Evolutionary conservation across 2,888 invertebrate genomes (phyloP), one percentile per base, ranked within the genome.

Genomic region (Acleris laterana): DNA sequence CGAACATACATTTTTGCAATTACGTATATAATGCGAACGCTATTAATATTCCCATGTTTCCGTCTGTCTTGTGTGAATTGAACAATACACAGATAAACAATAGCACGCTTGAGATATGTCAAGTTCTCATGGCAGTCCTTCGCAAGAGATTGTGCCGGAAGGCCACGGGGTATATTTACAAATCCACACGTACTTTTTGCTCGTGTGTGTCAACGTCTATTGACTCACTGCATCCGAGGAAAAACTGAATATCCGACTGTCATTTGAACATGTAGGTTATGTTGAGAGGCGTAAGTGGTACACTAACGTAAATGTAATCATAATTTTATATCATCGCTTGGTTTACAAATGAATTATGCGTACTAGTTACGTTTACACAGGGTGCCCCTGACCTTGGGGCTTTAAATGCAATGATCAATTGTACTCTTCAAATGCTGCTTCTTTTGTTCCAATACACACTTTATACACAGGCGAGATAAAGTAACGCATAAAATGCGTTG

Each of bases 121-220:
- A n/a, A 56, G 55, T 69, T 67, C 63, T 48, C 67, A 69, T 61
- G 63, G 11, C 42, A 60, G 65, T 44, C 63, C 67, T 63, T 67
- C 46, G 62, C 32, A 17, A 48, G 53, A 16, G 55, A 56, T 68
- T 63, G 68, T 63, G 17, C 22, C 38, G 59, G 44, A 38, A 62
- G 61, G 51, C 49, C 56, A 38, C 25, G 60, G 38, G 56, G 46
- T 51, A 57, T 66, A 56, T 46, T 32, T 51, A 44, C 51, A 57
- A 66, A 56, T 32, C 19, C 38, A 38, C 38, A 38, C 48, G 17
- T 46, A 7, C 22, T 66, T 66, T 66, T 66, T 66, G 57, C 32
- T 11, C 11, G 22, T 42, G 50, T 56, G 61, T 51, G 57, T 28
- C 65, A 61, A 61, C 55, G 53, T 20, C 65, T 60, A 57, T 62